Percentiles rank a stretch among this genome's conserved stretches.
Conservation (phyloP, 2,888 invertebrate genomes). For the Aelia acuminata region DNA sequence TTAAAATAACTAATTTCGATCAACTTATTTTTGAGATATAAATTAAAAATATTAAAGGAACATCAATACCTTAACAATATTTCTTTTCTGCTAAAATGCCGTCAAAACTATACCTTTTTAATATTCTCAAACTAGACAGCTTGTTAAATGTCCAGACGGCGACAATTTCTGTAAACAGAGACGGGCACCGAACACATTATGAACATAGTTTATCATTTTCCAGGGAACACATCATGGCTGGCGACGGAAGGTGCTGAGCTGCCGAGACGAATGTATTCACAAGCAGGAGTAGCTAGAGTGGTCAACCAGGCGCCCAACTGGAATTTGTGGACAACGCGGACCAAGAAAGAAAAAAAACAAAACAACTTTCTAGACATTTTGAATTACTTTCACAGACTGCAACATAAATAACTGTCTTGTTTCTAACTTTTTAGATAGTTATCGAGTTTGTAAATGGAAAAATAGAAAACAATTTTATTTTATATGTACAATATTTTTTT, state of each 20-base stretch:
- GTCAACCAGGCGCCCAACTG: background rate
- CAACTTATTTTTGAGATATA: no score
- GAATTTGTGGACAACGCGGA: background rate
- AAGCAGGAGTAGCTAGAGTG: background rate
- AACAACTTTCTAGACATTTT: background rate
- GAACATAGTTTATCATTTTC: background rate
- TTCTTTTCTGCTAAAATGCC: no score
- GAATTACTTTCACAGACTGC: background rate
- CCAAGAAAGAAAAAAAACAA: background rate
- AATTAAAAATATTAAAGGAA: no score
- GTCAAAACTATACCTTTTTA: no score
- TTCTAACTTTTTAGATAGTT: background rate
- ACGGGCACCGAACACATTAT: background rate
- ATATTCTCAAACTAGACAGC: background rate
- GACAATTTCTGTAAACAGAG: background rate
- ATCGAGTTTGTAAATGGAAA: no score
- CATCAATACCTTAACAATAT: no score
- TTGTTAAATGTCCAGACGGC: background rate
- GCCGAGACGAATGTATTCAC: background rate
- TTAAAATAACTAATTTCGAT: no score
- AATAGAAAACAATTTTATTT: no score
- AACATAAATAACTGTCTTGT: background rate
- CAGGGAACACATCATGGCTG: background rate
- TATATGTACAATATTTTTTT: no score
- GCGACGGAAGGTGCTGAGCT: background rate